Evolutionary conservation across 2,888 invertebrate genomes (phyloP).

Genomic region (Spilosoma lubricipeda): DNA sequence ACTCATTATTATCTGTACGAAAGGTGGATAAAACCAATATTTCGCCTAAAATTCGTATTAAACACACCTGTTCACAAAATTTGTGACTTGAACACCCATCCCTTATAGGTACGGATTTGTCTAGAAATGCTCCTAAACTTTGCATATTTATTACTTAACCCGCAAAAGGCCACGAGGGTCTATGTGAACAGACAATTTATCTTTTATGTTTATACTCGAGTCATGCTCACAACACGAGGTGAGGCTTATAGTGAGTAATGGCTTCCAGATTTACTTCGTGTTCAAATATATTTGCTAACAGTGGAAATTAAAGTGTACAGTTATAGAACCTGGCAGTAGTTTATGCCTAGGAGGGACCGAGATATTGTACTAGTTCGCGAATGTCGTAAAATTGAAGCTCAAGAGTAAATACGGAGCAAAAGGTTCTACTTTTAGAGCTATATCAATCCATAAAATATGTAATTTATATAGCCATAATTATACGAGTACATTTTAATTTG

Average conservation of each 20-base stretch:
- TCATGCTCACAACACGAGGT: constrained; percentile 57
- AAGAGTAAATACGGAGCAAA: constrained; percentile 22
- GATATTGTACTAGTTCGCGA: constrained; percentile 44
- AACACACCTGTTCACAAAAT: constrained; percentile 72
- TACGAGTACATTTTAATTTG: not conserved
- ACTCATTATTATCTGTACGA: constrained; percentile 47
- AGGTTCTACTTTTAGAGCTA: not conserved
- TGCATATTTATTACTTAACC: constrained; percentile 80
- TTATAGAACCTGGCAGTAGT: constrained; percentile 41
- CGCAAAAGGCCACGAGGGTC: constrained; percentile 56
- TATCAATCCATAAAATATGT: not conserved
- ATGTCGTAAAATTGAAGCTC: constrained; percentile 43
- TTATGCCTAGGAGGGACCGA: constrained; percentile 35
- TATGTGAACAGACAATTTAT: constrained; percentile 59
- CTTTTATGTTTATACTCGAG: constrained; percentile 55
- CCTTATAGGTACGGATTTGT: constrained; percentile 75
- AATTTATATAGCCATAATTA: not conserved
- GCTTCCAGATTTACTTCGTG: constrained; percentile 54
- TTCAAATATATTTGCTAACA: constrained; percentile 53
- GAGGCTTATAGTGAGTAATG: constrained; percentile 61
- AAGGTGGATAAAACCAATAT: constrained; percentile 61
- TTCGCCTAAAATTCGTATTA: constrained; percentile 76
- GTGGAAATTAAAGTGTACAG: constrained; percentile 53
- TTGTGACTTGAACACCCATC: constrained; percentile 69
- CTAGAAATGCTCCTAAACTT: constrained; percentile 76